Conservation (phyloP, 2,113 vertebrate species). For the Capreolus pygargus region DNA sequence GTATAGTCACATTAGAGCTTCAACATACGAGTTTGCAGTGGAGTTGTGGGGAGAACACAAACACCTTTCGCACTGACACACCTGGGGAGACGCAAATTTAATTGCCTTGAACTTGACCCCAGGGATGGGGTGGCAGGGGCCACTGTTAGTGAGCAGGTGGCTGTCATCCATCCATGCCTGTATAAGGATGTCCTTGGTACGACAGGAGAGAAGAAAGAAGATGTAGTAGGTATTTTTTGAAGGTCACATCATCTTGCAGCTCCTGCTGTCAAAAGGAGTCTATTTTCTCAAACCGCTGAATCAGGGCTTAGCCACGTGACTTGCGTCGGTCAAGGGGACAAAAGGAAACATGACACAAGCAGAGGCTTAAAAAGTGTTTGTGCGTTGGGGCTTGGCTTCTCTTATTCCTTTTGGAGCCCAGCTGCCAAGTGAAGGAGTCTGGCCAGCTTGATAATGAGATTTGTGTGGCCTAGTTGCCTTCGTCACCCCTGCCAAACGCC, state of each 20-base stretch:
- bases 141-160: background rate
- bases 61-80: background rate
- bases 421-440: background rate
- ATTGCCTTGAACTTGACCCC: background rate
- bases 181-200: background rate
- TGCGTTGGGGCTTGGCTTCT: background rate
- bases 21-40: background rate
- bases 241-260: background rate
- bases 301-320: background rate
- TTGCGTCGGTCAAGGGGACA: background rate
- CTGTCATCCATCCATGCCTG: background rate
- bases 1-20: background rate
- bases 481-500: background rate
- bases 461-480: background rate
- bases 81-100: background rate
- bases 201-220: background rate
- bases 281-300: background rate
- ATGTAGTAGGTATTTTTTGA: background rate
- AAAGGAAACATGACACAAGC: background rate
- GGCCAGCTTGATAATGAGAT: background rate
- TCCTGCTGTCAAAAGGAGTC: background rate
- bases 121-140: background rate
- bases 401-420: background rate
- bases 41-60: background rate
- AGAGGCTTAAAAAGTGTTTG: background rate